Evolutionary conservation across 2,113 vertebrate species (phyloP), one percentile per base, ranked within the genome.

Genomic region (Lota lota): DNA sequence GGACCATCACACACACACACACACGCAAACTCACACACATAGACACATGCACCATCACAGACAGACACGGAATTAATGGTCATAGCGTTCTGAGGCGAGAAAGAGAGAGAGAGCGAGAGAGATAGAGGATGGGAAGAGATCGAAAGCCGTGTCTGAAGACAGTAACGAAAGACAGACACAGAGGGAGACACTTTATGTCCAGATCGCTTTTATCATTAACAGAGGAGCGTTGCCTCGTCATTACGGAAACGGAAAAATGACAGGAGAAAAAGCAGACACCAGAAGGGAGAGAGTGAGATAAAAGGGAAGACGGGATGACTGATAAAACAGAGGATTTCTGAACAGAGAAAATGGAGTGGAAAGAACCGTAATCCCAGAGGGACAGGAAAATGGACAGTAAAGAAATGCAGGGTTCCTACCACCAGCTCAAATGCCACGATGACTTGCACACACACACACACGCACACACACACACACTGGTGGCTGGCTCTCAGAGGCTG

Each of bases 341-440:
- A 40, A 21, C 64, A 24, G n/a, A 51, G 15, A 21, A 17, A 50
- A 22, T 59, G 69, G 84, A 24, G 24, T 4, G 24, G 24, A 24
- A 4, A 4, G 24, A 24, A 73, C 68, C 51, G 62, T 72, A 78
- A 86, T 77, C 24, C 80, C 72, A 15, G 1, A 24, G 73, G 77
- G 79, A 63, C 79, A 66, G 75, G 66, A 83, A 62, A 64, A 61
- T 68, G 84, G 75, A 74, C 70, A 62, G 67, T 58, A 61, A 70
- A 80, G 72, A 80, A 84, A 85, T 69, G 66, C 51, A 59, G 65
- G 66, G 64, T 72, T 85, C 76, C 77, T 72, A 81, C 70, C 75
- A 78, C 67, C 78, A 75, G 80, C 83, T 84, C 75, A 88, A 88
- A 88, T 88, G 85, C 89, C 87, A 83, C 86, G 76, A 82, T 24